Base-by-base conservation (phyloP, 2,113 vertebrate species). In the Enhydra lutris region DNA sequence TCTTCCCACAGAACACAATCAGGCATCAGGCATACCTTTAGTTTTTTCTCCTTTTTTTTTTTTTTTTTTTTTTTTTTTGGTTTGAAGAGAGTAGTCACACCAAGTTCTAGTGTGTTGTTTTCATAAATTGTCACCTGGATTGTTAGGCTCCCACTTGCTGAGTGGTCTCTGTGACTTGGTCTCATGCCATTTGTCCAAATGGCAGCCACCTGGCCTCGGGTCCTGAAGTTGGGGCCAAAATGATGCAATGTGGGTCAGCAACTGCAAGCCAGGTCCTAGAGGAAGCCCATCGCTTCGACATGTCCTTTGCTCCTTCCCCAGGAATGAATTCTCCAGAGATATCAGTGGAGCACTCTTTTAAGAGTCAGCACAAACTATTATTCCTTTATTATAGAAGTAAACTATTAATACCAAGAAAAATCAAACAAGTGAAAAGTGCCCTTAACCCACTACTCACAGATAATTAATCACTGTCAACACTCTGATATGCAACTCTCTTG, bases 351-450 rank as follows among this genome's bases (percentile, higher is more conserved):
- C 18, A 90, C 52, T 50, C 67, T 55, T 12, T 39, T 42, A 67
- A 83, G 57, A 26, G 47, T 74, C 57, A 34, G 18, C 57, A 59
- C 13, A 86, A 87, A 86, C 7, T 67, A 57, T 18, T 86, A 50
- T 26, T 34, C 89, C 42, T 81, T 87, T 91, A 65, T 74, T 94
- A 36, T 15, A 42, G 67, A 91, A 80, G 31, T 59, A n/a, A 82
- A 89, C 82, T 73, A 59, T 67, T 84, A 88, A 92, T 76, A 76
- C 26, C 57, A 21, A 76, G 92, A 91, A 91, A 94, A 80, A n/a
- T 31, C 45, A 85, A 74, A 69, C 39, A 42, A 69, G 26, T 47
- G 21, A 89, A 93, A 85, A 81, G 11, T 10, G 24, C 17, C 23
- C 15, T 85, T 94, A 45, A 73, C 20, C 9, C 29, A 87, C 31